Evolutionary conservation across 2,888 invertebrate genomes (phyloP), one percentile per base, ranked within the genome.

Genomic region (Erebia aethiops): DNA sequence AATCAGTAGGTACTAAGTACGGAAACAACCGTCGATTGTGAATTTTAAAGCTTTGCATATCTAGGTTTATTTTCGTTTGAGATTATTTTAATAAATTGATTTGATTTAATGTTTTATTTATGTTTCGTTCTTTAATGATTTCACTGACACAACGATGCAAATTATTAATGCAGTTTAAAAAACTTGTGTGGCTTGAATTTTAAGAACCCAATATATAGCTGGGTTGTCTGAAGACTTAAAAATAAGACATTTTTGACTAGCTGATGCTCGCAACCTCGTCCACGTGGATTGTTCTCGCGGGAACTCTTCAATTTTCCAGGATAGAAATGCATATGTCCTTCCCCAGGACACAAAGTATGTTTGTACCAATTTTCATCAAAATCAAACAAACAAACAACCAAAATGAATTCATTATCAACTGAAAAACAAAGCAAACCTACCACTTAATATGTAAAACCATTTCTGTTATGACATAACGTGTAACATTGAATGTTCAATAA

Each of bases 71-170:
- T 49, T 8, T 60, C 11, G 51, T 14, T n/a, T 65, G 51, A 14
- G 13, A 11, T 46, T 21, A 60, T 57, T 60, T 54, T 63, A 18
- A 51, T 60, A 64, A 73, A 57, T 67, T 68, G 43, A 67, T 70
- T 64, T 67, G 16, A 67, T 67, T 70, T 70, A 67, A 65, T 68
- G 61, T 68, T 61, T 65, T 61, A 61, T 56, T 68, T 73, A 60
- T 70, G 51, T 65, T 64, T 63, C 62, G 51, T 63, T 67, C 21
- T 51, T 57, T 67, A 54, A 63, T 63, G 51, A 66, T 66, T 35
- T 56, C 56, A 56, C 61, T 62, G 66, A 61, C 46, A 66, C 41
- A 35, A 49, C 57, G 54, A 51, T 71, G 65, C 54, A 65, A 65
- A 65, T 65, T 65, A 18, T 16, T 16, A 43, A 61, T 64, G 65